phyloP scores from a whole-genome alignment of 2,888 invertebrate genomes.

The Cataglyphis altisquamis region DNA sequence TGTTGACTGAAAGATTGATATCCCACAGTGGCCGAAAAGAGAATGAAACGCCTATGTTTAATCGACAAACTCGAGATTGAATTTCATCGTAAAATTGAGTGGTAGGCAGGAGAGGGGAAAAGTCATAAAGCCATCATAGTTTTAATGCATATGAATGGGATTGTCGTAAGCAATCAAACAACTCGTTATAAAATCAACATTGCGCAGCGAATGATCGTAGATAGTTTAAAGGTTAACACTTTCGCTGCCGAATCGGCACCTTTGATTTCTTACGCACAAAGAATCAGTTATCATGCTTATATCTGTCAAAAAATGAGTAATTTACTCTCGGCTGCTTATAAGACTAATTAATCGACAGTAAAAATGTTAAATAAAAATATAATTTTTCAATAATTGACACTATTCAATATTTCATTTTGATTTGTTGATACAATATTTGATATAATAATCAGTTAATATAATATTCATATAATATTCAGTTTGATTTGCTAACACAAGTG shows the following conservation, averaged over 20 bases:
- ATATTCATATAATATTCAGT: not conserved
- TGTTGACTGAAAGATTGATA: slow-evolving; percentile 49
- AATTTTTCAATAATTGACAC: slow-evolving; percentile 11
- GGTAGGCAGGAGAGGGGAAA: slow-evolving; percentile 10
- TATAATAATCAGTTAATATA: not conserved
- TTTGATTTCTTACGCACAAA: not conserved
- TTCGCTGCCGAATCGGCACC: not conserved
- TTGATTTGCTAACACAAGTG: not conserved
- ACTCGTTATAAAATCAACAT: slow-evolving; percentile 8
- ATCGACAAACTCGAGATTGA: slow-evolving; percentile 63
- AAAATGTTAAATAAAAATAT: not conserved
- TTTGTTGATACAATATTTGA: not conserved
- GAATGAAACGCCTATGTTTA: slow-evolving; percentile 51
- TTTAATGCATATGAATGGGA: slow-evolving; percentile 48
- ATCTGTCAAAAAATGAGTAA: not conserved
- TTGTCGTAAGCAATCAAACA: slow-evolving; percentile 54
- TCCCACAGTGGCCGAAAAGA: slow-evolving; percentile 36
- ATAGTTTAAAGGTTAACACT: slow-evolving; percentile 19
- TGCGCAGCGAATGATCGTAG: not conserved
- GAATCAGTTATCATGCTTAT: not conserved
- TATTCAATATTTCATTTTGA: slow-evolving; percentile 13
- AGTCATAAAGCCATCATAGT: slow-evolving; percentile 20
- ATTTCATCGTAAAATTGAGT: slow-evolving; percentile 51
- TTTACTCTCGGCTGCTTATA: not conserved
- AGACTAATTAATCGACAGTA: not conserved